Conservation (phyloP, 2,888 invertebrate species). For the Erebia aethiops region DNA sequence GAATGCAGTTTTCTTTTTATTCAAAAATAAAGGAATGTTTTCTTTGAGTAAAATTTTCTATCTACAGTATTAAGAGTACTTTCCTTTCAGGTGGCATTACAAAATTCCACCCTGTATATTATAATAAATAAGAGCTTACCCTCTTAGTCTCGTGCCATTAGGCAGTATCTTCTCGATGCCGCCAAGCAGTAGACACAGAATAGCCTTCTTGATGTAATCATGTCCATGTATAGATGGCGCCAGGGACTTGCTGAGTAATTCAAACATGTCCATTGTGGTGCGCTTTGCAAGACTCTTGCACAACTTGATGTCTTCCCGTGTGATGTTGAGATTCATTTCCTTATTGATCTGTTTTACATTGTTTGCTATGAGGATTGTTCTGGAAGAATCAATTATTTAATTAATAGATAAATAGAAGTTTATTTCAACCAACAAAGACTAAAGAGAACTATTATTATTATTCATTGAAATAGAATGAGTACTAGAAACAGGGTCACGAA, state of each 20-base stretch:
- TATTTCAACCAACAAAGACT: no score
- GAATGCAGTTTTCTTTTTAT: no score
- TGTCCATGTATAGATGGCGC: constrained; percentile 99
- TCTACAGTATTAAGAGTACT: no score
- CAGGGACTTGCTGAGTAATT: constrained; percentile 93
- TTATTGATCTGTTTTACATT: constrained; percentile 95
- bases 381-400: constrained; percentile 60
- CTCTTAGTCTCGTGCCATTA: constrained; percentile 95
- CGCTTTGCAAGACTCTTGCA: constrained; percentile 92
- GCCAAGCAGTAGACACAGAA: constrained; percentile 95
- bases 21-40: no score
- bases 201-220: constrained; percentile 97
- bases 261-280: constrained; percentile 91
- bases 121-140: constrained; percentile 77
- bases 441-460: no score
- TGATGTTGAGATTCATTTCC: constrained; percentile 90
- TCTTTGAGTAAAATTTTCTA: no score
- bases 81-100: no score
- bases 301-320: constrained; percentile 92
- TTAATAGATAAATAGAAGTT: neutral
- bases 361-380: constrained; percentile 96
- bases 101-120: no score
- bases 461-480: no score
- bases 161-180: constrained; percentile 97
- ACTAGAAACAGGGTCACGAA: no score